Evolutionary conservation across 2,888 invertebrate genomes (phyloP), one percentile per base, ranked within the genome.

Genomic region (Prosopocoilus inquinatus): DNA sequence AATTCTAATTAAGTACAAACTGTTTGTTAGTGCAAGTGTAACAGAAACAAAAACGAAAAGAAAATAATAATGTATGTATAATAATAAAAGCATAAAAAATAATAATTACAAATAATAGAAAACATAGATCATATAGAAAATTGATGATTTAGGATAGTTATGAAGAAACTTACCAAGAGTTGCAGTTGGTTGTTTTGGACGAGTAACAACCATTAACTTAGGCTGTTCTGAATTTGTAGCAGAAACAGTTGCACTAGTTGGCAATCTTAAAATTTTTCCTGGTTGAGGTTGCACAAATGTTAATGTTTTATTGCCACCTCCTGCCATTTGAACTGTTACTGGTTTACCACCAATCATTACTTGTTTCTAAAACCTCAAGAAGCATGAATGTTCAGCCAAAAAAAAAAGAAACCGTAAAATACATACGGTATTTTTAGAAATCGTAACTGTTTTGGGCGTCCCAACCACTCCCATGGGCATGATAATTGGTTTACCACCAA

Each of bases 321-420:
- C 81, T 11, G 86, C 82, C 81, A 88, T 84, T 75, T 87, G 86
- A 38, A 89, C 82, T 1, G 88, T 88, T 2, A 89, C 84, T 12
- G 87, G 86, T 74, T 89, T 88, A 0, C 88, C 88, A 5, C 87
- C 84, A 58, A 88, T 80, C 55, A 85, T 85, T 20, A 86, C 81
- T 16, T 85, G 81, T 69, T 85, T 85, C 75, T 84, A 50, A 59
- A 63, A 53, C 32, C 41, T 51, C 34, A 53, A 55, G 5, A 28
- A 28, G 3, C 5, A 28, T 28, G 20, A 28, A 28, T 1, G 20
- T 28, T 28, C 20, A 28, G 3, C 7, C 7, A 28, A 28, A 2
- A 28, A 28, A 2, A 28, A 38, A 4, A 38, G 1, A 13, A 36
- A 36, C 4, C n/a, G n/a, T 38, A 4, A 9, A 33, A 50, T 33